Evolutionary conservation across 2,888 invertebrate genomes (phyloP).

Genomic region (Acronicta psi): DNA sequence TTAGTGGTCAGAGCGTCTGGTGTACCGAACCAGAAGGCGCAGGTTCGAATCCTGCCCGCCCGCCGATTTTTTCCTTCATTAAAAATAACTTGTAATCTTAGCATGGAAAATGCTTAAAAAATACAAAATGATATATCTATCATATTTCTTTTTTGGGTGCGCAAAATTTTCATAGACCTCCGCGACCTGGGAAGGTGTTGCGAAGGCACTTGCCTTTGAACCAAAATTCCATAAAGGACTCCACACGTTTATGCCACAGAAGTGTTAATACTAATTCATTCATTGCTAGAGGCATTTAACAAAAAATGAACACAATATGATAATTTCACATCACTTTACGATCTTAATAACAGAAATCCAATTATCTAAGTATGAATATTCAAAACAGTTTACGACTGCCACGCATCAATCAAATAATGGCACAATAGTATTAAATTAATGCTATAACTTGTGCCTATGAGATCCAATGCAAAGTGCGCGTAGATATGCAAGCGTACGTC

Average conservation of each 20-base stretch:
- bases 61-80: too few species aligned
- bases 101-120: too few species aligned
- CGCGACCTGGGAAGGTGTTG: too few species aligned
- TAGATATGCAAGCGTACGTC: constrained; percentile 68
- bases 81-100: too few species aligned
- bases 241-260: not conserved
- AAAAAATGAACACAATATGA: constrained; percentile 22
- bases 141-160: too few species aligned
- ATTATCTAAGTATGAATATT: constrained; percentile 76
- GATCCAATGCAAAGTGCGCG: constrained; percentile 66
- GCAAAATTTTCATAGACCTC: too few species aligned
- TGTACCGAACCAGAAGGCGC: too few species aligned
- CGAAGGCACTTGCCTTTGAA: too few species aligned
- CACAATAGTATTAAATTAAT: constrained; percentile 58
- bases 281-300: not conserved
- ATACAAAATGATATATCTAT: too few species aligned
- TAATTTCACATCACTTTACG: constrained; percentile 61
- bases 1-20: too few species aligned
- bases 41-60: too few species aligned
- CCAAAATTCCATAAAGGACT: too few species aligned
- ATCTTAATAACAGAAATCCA: constrained; percentile 71
- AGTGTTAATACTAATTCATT: not conserved
- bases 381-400: constrained; percentile 64
- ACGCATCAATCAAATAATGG: constrained; percentile 62
- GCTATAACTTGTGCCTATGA: constrained; percentile 43